A percentile compares a stretch with the other conserved stretches of the same genome.
phyloP scores from a whole-genome alignment of 2,797 vertebrate genomes.

The Serranus cabrilla region DNA sequence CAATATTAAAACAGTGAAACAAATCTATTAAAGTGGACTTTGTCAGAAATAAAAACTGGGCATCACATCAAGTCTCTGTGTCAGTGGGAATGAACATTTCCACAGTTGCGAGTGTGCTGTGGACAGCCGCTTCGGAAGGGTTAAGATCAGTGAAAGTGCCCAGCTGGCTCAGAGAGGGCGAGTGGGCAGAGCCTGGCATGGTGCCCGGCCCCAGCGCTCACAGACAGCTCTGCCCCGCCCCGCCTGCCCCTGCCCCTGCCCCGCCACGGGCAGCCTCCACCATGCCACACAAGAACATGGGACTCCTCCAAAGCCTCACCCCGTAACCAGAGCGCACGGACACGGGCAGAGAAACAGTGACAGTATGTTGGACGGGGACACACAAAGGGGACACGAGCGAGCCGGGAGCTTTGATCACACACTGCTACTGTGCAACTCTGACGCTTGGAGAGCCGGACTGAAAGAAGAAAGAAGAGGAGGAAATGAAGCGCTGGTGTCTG shows the following conservation, averaged over 20 bases:
- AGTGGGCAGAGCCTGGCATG: slow-evolving; percentile 73
- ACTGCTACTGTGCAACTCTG: slow-evolving; percentile 13
- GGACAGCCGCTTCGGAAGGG: slow-evolving; percentile 55
- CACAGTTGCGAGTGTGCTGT: not conserved
- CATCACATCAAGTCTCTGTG: not conserved
- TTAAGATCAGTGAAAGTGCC: slow-evolving; percentile 66
- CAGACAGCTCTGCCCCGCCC: slow-evolving; percentile 62
- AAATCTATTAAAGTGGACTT: not conserved
- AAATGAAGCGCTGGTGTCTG: slow-evolving; percentile 22
- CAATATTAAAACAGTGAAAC: not conserved
- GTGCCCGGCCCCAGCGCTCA: slow-evolving; percentile 53
- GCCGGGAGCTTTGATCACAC: slow-evolving; percentile 28
- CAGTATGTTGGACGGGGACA: slow-evolving; percentile 38
- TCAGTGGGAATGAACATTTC: slow-evolving; percentile 17
- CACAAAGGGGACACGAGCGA: not conserved
- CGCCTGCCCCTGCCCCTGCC: slow-evolving; percentile 14
- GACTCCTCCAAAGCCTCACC: slow-evolving; percentile 54
- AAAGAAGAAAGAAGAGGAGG: slow-evolving; percentile 5
- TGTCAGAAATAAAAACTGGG: not conserved
- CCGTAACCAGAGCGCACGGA: slow-evolving; percentile 42
- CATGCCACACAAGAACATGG: slow-evolving; percentile 66
- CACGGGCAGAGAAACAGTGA: slow-evolving; percentile 35
- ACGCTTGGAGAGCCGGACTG: not conserved
- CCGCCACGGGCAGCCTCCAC: slow-evolving; percentile 48
- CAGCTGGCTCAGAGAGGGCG: slow-evolving; percentile 71